Percentiles rank a stretch among this genome's conserved stretches.
Evolutionary conservation across 2,797 vertebrate species (phyloP).

Genomic region (Artibeus lituratus): DNA sequence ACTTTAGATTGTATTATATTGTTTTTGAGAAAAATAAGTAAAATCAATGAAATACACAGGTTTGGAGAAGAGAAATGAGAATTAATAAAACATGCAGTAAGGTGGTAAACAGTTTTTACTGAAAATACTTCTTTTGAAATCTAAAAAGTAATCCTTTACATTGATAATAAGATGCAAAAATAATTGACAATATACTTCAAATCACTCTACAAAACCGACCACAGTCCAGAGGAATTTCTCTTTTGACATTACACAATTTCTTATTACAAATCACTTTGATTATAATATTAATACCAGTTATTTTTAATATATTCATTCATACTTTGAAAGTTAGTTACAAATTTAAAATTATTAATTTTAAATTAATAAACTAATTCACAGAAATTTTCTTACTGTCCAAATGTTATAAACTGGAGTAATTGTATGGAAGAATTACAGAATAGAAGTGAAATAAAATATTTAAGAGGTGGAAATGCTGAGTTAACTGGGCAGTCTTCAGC

Average conservation of each 20-base stretch:
- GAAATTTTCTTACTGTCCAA: not conserved
- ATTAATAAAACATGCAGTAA: not conserved
- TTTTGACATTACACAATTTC: not conserved
- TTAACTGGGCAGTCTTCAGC: not conserved
- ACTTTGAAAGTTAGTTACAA: not conserved
- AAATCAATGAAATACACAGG: not conserved
- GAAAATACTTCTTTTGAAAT: not conserved
- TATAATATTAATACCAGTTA: not conserved
- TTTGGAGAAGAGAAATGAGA: not conserved
- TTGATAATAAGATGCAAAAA: not conserved
- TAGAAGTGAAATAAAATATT: not conserved
- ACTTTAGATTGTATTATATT: not conserved
- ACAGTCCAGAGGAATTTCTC: not conserved
- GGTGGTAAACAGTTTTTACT: not conserved
- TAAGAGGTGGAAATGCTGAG: not conserved
- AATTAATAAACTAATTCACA: not conserved
- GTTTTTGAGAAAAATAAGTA: not conserved
- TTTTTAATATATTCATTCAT: not conserved
- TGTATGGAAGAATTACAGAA: not conserved
- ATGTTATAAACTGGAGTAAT: not conserved
- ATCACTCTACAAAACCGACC: not conserved
- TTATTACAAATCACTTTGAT: not conserved
- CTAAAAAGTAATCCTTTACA: not conserved
- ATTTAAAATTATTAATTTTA: not conserved
- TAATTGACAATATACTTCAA: not conserved